These are phyloP conservation scores for Dasypolia templi DNA, from an alignment of 2,888 invertebrate genomes.

Conservation along the genomic window DNA sequence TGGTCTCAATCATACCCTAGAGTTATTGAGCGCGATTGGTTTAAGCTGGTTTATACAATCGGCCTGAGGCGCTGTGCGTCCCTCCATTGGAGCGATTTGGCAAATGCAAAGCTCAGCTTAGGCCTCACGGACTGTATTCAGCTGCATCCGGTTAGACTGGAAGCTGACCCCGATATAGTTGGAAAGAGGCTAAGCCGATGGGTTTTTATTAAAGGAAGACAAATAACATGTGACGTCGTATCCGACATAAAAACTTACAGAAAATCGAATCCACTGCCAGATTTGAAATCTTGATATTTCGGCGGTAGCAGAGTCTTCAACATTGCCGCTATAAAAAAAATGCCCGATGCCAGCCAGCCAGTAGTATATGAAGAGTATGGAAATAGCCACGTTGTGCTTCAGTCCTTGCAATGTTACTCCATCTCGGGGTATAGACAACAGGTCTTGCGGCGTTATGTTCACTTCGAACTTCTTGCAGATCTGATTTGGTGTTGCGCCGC, in stretches of 20 bases:
- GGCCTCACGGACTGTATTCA: no score
- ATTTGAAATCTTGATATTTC: constrained; percentile 94
- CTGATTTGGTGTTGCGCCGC: constrained; percentile 88
- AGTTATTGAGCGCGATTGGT: no score
- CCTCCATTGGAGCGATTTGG: no score
- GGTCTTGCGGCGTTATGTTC: constrained; percentile 84
- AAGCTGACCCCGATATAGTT: not conserved
- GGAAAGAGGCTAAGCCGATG: not conserved
- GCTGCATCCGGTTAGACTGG: not conserved
- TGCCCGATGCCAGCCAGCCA: constrained; percentile 93
- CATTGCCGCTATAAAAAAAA: constrained; percentile 91
- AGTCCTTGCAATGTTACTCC: constrained; percentile 92
- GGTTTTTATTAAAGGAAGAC: not conserved
- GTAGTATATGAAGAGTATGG: constrained; percentile 92
- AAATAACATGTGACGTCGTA: not conserved
- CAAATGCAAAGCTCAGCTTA: no score
- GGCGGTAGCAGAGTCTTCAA: constrained; percentile 94
- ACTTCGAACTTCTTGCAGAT: constrained; percentile 81
- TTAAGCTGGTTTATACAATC: no score
- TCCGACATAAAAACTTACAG: constrained; percentile 77
- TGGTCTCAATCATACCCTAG: no score
- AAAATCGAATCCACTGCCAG: constrained; percentile 93
- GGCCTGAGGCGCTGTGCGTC: no score
- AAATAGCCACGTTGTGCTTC: constrained; percentile 92
- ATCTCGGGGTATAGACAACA: constrained; percentile 91